Percentiles rank a stretch among this genome's conserved stretches.
These are phyloP conservation scores for Mechanitis messenoides DNA, from an alignment of 2,888 invertebrate genomes.

Conservation along the genomic window DNA sequence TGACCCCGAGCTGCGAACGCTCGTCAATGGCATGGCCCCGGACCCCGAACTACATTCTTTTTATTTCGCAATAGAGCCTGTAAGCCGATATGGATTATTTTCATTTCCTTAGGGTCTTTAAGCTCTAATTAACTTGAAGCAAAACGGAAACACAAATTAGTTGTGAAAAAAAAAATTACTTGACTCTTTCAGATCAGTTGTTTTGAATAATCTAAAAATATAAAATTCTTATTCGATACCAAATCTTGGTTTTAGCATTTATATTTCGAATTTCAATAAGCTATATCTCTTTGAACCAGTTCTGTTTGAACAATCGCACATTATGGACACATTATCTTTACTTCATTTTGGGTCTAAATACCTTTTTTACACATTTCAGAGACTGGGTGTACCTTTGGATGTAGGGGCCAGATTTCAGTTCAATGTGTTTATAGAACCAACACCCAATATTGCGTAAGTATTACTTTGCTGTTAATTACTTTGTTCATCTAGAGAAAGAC, in stretches of 20 bases:
- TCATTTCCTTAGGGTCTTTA: too few relatives aligned
- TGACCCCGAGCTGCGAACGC: slow-evolving; percentile 79
- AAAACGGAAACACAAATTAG: too few relatives aligned
- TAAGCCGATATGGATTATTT: slow-evolving; percentile 49
- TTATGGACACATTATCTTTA: too few relatives aligned
- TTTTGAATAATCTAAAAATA: background rate
- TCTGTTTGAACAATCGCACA: too few relatives aligned
- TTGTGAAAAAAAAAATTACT: too few relatives aligned
- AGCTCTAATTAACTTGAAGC: too few relatives aligned
- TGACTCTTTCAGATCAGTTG: background rate
- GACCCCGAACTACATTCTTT: slow-evolving; percentile 83
- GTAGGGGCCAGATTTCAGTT: slow-evolving; percentile 87
- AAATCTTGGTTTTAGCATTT: too few relatives aligned
- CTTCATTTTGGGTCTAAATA: background rate
- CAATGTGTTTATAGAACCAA: slow-evolving; percentile 83
- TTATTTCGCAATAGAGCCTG: slow-evolving; percentile 85
- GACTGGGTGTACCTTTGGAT: slow-evolving; percentile 84
- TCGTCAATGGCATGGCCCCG: slow-evolving; percentile 82
- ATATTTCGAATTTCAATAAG: too few relatives aligned
- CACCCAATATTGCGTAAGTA: slow-evolving; percentile 80
- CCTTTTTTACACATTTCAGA: slow-evolving; percentile 62
- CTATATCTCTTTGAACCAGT: too few relatives aligned
- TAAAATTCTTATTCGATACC: too few relatives aligned
- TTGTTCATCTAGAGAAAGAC: too few relatives aligned
- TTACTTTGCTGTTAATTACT: too few relatives aligned